phyloP scores from a whole-genome alignment of 2,797 vertebrate genomes.

The Cheirogaleus major region DNA sequence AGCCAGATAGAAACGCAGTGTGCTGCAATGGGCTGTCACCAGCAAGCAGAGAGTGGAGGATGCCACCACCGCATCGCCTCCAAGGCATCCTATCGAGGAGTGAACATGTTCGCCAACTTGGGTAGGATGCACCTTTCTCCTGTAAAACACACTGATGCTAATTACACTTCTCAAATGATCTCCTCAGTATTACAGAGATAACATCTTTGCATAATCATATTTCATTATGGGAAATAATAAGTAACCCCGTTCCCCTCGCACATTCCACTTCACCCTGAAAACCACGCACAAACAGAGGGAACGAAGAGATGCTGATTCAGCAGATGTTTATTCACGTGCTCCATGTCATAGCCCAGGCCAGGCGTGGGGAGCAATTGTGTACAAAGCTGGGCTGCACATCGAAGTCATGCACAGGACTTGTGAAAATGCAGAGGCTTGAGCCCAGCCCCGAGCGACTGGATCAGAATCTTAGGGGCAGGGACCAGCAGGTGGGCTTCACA shows the following conservation, averaged over 20 bases:
- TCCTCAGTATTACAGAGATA: constrained; percentile 43
- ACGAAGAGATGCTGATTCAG: background rate
- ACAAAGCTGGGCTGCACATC: background rate
- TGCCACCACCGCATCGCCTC: constrained; percentile 51
- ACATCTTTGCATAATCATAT: constrained; percentile 3
- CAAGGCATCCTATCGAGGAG: constrained; percentile 60
- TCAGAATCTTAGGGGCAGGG: background rate
- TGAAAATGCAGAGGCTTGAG: background rate
- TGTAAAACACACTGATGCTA: constrained; percentile 40
- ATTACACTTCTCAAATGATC: constrained; percentile 57
- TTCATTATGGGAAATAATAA: constrained; percentile 36
- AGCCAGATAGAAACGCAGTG: constrained; percentile 63
- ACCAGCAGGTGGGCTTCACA: background rate
- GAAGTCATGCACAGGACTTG: background rate
- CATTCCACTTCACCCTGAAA: background rate
- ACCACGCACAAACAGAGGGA: background rate
- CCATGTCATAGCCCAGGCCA: background rate
- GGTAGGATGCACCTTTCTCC: constrained; percentile 25
- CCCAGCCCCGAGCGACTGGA: background rate
- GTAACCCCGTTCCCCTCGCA: background rate
- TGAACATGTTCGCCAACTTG: background rate
- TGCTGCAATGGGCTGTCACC: constrained; percentile 68
- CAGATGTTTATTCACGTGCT: background rate
- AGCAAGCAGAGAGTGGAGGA: constrained; percentile 70
- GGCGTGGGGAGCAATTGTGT: background rate